Evolutionary conservation across 2,113 vertebrate species (phyloP).

Genomic region (Telmatochromis sp.): DNA sequence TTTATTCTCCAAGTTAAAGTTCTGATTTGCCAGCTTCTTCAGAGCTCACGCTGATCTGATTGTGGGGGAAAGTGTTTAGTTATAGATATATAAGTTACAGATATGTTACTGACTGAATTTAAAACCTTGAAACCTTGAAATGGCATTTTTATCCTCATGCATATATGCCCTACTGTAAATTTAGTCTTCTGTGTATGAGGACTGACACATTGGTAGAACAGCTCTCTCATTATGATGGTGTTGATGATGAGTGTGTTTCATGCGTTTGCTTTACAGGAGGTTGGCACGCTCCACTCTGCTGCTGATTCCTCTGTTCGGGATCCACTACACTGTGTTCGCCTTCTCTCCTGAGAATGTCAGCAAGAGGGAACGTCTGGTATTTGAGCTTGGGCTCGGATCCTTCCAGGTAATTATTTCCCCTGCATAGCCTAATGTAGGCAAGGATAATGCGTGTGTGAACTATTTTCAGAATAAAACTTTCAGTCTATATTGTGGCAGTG

Average conservation of each 20-base stretch:
- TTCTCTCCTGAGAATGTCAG: constrained; percentile 95
- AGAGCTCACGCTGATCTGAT: not conserved
- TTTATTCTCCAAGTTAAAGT: not conserved
- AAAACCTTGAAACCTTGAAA: not conserved
- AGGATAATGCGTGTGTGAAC: not conserved
- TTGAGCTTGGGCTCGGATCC: constrained; percentile 92
- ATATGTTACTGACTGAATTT: not conserved
- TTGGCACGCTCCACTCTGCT: constrained; percentile 92
- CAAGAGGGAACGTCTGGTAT: constrained; percentile 90
- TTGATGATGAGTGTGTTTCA: not conserved
- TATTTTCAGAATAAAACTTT: not conserved
- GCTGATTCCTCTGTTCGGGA: constrained; percentile 93
- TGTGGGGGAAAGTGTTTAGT: not conserved
- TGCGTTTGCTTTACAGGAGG: constrained; percentile 69
- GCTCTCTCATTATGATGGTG: not conserved
- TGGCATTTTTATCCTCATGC: not conserved
- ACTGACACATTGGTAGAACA: not conserved
- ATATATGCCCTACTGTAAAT: not conserved
- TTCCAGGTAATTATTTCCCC: constrained; percentile 76
- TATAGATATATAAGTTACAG: not conserved
- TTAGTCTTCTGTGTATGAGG: not conserved
- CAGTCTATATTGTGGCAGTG: not conserved
- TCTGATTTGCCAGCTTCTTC: not conserved
- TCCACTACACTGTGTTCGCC: constrained; percentile 96
- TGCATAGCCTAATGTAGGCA: not conserved